Evolutionary conservation across 1,140 invertebrate genomes (phyloP), one percentile per base, ranked within the genome.

Genomic region (Heliconius congener): DNA sequence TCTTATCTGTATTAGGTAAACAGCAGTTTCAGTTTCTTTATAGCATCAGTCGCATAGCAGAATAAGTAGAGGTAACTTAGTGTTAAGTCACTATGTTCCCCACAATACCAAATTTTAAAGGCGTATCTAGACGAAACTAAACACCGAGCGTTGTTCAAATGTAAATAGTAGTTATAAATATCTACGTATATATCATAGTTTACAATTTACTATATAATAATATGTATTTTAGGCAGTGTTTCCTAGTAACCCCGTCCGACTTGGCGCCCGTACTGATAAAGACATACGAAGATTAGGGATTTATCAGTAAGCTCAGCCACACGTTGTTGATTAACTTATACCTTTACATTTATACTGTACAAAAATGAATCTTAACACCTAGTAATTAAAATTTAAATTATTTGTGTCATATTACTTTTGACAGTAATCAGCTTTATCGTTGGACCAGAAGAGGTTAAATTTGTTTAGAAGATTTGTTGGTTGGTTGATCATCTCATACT

Each of bases 361-460:
- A 23, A 60, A 75, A 75, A 66, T 66, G 34, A 27, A 57, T 42
- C n/a, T 75, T 75, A 66, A 37, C 0, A 4, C 1, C 13, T 30
- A 39, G 2, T 18, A 2, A 42, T 42, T 75, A 75, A 66, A 34
- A 37, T 66, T 75, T 27, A 39, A 75, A 39, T 75, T 37, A 8
- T n/a, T 66, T 42, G 52, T 46, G 11, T 18, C 42, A 30, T 50
- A 74, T 55, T 18, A 50, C 57, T 74, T 74, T 74, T 74, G 42
- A 50, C 73, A 74, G 73, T 27, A 27, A 46, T 74, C 39, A 52
- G 42, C 9, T 74, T 74, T 52, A 46, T 74, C 73, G 73, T 11
- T n/a, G 3, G n/a, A 16, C 23, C 11, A 66, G n/a, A 66, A 66
- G 57, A 66, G 57, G 23, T 66, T 23, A 30, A 66, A 30, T 27